phyloP scores from a whole-genome alignment of 2,888 invertebrate species.

The Erpobdella octoculata region DNA sequence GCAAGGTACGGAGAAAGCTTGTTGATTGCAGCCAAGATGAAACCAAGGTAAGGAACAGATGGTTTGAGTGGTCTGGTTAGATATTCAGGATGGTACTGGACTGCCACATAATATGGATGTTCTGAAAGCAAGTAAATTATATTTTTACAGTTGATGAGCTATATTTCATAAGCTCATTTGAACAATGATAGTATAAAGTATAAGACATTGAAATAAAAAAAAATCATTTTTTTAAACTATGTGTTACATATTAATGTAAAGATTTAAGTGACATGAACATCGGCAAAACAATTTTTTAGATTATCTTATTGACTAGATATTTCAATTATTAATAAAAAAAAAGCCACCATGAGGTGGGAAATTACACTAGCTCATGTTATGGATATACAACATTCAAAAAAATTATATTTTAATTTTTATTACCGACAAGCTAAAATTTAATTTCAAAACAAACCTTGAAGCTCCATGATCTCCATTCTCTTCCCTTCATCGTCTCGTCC shows the following conservation, averaged over 20 bases:
- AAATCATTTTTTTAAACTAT: no score
- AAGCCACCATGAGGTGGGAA: neutral
- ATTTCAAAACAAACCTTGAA: constrained; percentile 56
- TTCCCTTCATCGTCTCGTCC: constrained; percentile 68
- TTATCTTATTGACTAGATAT: no score
- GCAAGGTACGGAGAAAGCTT: constrained; percentile 61
- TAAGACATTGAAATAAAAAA: neutral
- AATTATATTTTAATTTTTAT: neutral
- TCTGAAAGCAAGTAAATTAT: constrained; percentile 45
- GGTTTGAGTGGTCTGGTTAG: constrained; percentile 67
- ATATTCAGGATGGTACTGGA: constrained; percentile 97
- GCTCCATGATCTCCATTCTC: constrained; percentile 87
- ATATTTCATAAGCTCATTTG: no score
- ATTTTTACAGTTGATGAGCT: no score
- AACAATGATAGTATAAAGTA: neutral
- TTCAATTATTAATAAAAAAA: no score
- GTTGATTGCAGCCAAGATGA: constrained; percentile 79
- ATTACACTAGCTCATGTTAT: neutral
- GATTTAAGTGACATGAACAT: no score
- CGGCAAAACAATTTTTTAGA: no score
- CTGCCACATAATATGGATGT: constrained; percentile 87
- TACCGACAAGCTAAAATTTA: neutral
- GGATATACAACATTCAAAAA: neutral
- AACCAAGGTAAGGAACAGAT: constrained; percentile 88
- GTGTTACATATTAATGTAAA: no score